A percentile compares a stretch with the other conserved stretches of the same genome.
phyloP scores from a whole-genome alignment of 2,113 vertebrate species.

The Tragelaphus buxtoni region DNA sequence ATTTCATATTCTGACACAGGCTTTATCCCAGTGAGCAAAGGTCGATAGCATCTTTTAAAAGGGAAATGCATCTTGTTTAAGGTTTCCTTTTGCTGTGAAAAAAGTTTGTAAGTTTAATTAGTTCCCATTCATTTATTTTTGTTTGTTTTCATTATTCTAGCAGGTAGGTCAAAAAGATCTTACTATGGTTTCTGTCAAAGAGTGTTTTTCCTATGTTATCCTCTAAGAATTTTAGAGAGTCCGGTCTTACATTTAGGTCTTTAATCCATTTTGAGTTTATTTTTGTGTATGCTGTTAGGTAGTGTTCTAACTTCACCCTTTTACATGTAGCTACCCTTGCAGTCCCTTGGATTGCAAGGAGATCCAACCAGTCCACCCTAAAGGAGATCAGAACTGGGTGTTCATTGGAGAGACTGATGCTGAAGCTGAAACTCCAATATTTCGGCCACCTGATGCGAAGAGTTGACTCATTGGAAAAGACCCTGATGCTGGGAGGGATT shows the following conservation, averaged over 20 bases:
- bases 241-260: not conserved
- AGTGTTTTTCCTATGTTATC: not conserved
- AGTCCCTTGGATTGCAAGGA: too few species aligned
- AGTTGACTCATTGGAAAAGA: too few species aligned
- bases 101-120: not conserved
- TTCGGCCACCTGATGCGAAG: too few species aligned
- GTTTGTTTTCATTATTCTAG: not conserved
- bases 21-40: not conserved
- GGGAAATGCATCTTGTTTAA: not conserved
- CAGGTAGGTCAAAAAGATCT: not conserved
- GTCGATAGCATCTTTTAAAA: too few species aligned
- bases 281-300: not conserved
- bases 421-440: too few species aligned
- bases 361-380: too few species aligned
- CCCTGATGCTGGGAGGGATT: too few species aligned
- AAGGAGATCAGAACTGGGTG: too few species aligned
- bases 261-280: not conserved
- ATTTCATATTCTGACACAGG: fast-evolving
- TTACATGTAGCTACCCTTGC: not conserved
- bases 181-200: not conserved
- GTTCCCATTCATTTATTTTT: not conserved
- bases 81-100: not conserved
- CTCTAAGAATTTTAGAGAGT: not conserved
- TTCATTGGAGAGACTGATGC: too few species aligned
- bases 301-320: not conserved